A percentile compares a stretch with the other conserved stretches of the same genome.
Conservation (phyloP, 2,888 invertebrate genomes). For the Leptogaster cylindrica region DNA sequence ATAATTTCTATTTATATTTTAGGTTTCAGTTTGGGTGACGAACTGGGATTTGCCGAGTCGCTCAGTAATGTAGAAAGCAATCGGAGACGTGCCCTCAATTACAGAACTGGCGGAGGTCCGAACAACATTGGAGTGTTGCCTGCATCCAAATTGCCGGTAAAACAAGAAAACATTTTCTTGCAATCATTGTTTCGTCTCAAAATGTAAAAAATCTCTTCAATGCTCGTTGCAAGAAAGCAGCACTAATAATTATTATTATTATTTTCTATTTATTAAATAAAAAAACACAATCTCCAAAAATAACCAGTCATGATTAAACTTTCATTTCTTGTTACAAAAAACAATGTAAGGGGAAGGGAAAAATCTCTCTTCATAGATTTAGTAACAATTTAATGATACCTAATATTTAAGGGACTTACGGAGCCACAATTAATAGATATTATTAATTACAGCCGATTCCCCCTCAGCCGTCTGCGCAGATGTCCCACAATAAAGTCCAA, state of each 20-base stretch:
- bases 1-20: constrained; percentile 12
- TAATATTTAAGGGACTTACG: no score
- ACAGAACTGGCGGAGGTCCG: constrained; percentile 65
- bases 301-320: neutral
- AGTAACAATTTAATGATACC: no score
- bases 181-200: neutral
- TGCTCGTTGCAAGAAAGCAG: no score
- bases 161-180: constrained; percentile 20
- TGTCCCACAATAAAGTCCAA: constrained; percentile 53
- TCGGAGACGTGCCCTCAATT: constrained; percentile 71
- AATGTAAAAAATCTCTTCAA: neutral
- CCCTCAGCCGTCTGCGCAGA: constrained; percentile 52
- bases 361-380: no score
- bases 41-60: constrained; percentile 83
- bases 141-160: constrained; percentile 52
- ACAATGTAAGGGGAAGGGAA: no score
- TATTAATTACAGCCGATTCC: constrained; percentile 3
- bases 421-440: no score
- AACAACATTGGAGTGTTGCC: constrained; percentile 61
- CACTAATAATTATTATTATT: no score
- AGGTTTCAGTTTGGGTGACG: constrained; percentile 88
- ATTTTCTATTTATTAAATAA: no score
- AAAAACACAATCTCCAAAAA: neutral
- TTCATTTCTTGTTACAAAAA: neutral
- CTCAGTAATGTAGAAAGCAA: constrained; percentile 77